Evolutionary conservation across 2,113 vertebrate genomes (phyloP), one percentile per base, ranked within the genome.

Genomic region (Hypanus sabinus): DNA sequence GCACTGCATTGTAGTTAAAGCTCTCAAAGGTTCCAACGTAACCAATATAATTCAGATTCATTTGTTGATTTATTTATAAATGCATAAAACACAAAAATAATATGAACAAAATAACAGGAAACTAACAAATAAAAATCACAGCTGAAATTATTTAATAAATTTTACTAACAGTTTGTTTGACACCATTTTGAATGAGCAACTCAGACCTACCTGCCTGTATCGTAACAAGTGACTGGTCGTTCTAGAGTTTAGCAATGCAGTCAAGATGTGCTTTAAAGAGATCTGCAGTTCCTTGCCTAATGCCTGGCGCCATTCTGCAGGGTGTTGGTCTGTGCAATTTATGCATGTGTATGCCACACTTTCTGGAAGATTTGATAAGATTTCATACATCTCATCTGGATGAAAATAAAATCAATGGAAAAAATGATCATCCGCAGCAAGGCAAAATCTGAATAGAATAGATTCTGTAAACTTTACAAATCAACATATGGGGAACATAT

Each of bases 341-440:
- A 97, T 97, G 95, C 99, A 99, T 1, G 97, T 98, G 95, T 99
- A 99, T 11, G 97, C 97, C 81, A 99, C 96, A 0, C 97, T 99
- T 95, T 98, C 98, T 0, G 98, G 98, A 95, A 99, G 96, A 95
- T 98, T 98, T 33, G 98, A 99, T 62, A 99, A 96, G 94, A 99
- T 98, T 95, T 99, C 99, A 62, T 98, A 99, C 98, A 99, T 99
- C 95, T 99, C 99, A 95, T 99, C 99, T 99, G 95, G 70, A 93
- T 94, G 95, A 75, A 68, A 60, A 65, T 90, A 90, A 33, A 73
- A 70, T 3, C 76, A 90, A 57, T n/a, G n/a, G 5, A 10, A 92
- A 85, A 94, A 62, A 77, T 73, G 18, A 2, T 60, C 27, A 65
- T 24, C 27, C 7, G 18, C 33, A 16, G 85, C 14, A 65, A 65